Evolutionary conservation across 2,888 invertebrate species (phyloP).

Genomic region (Noctua pronuba): DNA sequence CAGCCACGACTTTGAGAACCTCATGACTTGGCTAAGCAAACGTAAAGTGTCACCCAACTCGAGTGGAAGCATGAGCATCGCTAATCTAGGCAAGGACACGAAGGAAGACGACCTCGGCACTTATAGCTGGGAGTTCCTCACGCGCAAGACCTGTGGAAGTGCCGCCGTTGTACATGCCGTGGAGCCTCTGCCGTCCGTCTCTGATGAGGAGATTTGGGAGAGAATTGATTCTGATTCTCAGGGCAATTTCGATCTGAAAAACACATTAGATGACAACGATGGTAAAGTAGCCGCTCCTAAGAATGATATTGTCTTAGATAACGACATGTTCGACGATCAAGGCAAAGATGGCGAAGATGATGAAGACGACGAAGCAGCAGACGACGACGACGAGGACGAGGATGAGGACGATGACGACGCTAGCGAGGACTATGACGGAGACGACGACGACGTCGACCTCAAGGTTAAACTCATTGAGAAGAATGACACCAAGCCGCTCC

Average conservation of each 20-base stretch:
- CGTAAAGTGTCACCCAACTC: slow-evolving; percentile 90
- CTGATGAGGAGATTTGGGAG: slow-evolving; percentile 88
- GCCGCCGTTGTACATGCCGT: slow-evolving; percentile 79
- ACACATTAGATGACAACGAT: slow-evolving; percentile 81
- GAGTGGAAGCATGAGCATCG: slow-evolving; percentile 81
- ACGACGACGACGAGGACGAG: slow-evolving; percentile 74
- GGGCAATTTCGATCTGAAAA: slow-evolving; percentile 85
- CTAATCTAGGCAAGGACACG: slow-evolving; percentile 82
- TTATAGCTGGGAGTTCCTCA: slow-evolving; percentile 88
- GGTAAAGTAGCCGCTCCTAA: slow-evolving; percentile 77
- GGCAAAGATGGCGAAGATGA: slow-evolving; percentile 78
- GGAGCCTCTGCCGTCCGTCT: slow-evolving; percentile 79
- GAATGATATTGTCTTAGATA: slow-evolving; percentile 67
- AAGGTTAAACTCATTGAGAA: slow-evolving; percentile 84
- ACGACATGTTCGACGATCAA: slow-evolving; percentile 74
- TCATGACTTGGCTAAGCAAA: slow-evolving; percentile 92
- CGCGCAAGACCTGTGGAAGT: slow-evolving; percentile 85
- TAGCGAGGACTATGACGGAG: slow-evolving; percentile 72
- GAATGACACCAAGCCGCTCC: slow-evolving; percentile 55
- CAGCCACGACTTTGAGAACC: slow-evolving; percentile 92
- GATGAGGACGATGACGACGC: slow-evolving; percentile 82
- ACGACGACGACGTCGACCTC: slow-evolving; percentile 80
- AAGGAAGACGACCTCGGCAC: slow-evolving; percentile 80
- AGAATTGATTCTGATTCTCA: slow-evolving; percentile 83
- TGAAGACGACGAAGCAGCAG: slow-evolving; percentile 79